Base-by-base conservation (phyloP, 2,888 invertebrate species). In the Scaptomyza tumidula region DNA sequence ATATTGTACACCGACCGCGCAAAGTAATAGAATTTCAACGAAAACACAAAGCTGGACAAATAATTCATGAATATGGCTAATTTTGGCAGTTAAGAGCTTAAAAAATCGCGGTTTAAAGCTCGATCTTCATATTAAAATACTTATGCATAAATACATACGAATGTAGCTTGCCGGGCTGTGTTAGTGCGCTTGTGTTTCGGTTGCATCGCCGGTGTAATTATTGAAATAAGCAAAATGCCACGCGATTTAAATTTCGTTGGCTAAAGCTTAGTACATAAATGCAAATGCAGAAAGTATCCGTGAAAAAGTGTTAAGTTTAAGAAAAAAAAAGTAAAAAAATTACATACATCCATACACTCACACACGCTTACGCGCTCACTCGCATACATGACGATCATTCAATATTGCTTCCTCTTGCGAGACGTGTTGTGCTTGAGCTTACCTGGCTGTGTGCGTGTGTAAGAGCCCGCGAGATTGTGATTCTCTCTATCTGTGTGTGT, bases 351-450 rank as follows among this genome's bases (percentile, higher is more conserved):
- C 35, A 71, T 41, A 62, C 50, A 59, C 43, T 39, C 1, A 50
- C 14, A 37, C 19, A 39, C 14, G n/a, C 31, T 35, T n/a, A 27
- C 41, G 39, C 14, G 39, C 39, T 14, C 7, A 14, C 39, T 49
- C 29, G 31, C 65, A 63, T 60, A 63, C 60, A 62, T 53, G 48
- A 71, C 71, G 86, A 83, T 86, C 84, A 83, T 86, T 83, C 84
- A 83, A 70, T 76, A 66, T 65, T 79, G 56, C 64, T 63, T 54
- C 64, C 65, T 62, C 64, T 81, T 79, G 66, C 67, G 73, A 76
- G 81, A 78, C 81, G 86, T 83, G 74, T 86, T 80, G 83, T 65
- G 80, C 56, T 67, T 80, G 77, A 72, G 61, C 73, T 62, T 61
- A 75, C 82, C 86, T 86, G 86, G 66, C 66, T 58, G 60, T 46